Evolutionary conservation across 2,888 invertebrate genomes (phyloP).

Genomic region (Drosophila macrospina): DNA sequence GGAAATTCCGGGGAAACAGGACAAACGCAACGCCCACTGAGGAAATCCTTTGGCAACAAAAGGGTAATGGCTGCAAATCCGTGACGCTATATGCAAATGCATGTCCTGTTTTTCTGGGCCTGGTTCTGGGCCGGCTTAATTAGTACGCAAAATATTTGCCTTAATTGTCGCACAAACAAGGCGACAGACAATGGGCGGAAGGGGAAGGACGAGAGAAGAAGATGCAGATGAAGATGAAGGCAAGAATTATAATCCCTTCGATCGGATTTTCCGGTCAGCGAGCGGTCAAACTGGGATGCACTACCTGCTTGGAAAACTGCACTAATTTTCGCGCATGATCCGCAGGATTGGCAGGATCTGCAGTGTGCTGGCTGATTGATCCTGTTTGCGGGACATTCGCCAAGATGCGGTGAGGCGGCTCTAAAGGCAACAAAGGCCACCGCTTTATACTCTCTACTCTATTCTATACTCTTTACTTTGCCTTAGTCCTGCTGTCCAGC

Average conservation of each 20-base stretch:
- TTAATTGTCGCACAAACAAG: slow-evolving; percentile 74
- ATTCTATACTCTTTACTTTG: neutral
- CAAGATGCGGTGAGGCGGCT: slow-evolving; percentile 76
- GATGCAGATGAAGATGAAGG: no score
- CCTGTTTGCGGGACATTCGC: slow-evolving; percentile 70
- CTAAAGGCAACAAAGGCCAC: slow-evolving; percentile 53
- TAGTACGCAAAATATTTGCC: slow-evolving; percentile 84
- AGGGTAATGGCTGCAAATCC: slow-evolving; percentile 83
- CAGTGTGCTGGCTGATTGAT: slow-evolving; percentile 73
- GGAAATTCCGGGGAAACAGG: slow-evolving; percentile 41
- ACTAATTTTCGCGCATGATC: slow-evolving; percentile 71
- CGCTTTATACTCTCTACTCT: slow-evolving; percentile 25
- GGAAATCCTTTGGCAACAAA: slow-evolving; percentile 75
- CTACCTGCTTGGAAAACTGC: slow-evolving; percentile 67
- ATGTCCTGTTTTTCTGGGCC: neutral
- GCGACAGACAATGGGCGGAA: slow-evolving; percentile 19
- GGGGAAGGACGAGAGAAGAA: slow-evolving; percentile 8
- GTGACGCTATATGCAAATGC: slow-evolving; percentile 67
- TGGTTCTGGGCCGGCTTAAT: slow-evolving; percentile 59
- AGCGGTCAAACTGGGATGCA: slow-evolving; percentile 22
- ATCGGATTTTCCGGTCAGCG: slow-evolving; percentile 82
- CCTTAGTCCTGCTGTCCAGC: slow-evolving; percentile 35
- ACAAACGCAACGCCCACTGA: slow-evolving; percentile 63
- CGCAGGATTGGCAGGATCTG: slow-evolving; percentile 55
- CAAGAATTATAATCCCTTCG: slow-evolving; percentile 77